A percentile compares a stretch with the other conserved stretches of the same genome.
Conservation (phyloP, 1,140 invertebrate species). For the Caenorhabditis latens region DNA sequence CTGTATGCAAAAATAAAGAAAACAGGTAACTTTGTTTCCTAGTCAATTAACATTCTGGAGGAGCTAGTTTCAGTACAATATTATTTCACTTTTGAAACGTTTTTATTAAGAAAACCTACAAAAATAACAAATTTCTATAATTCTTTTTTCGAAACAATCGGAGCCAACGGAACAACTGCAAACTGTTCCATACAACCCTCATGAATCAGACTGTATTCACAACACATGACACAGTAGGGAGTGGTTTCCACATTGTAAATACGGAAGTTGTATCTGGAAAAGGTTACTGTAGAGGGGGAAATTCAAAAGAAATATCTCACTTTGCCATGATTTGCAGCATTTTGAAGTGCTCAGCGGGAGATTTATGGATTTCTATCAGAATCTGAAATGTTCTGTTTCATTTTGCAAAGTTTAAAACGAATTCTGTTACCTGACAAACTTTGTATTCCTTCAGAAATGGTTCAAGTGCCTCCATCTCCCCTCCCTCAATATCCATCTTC, state of each 20-base stretch:
- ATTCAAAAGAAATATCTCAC: not conserved
- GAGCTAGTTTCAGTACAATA: no score
- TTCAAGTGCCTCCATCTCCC: not conserved
- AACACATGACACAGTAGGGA: not conserved
- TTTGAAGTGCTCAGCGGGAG: not conserved
- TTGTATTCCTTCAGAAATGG: not conserved
- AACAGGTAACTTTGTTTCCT: no score
- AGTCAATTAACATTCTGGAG: no score
- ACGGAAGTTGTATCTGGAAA: not conserved
- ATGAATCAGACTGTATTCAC: slow-evolving; percentile 3
- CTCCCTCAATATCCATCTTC: not conserved
- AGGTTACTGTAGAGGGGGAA: not conserved
- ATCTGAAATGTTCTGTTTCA: not conserved
- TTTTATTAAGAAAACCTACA: not conserved
- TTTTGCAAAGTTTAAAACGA: not conserved
- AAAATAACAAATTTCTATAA: not conserved
- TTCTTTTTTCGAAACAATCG: not conserved
- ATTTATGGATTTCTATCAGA: not conserved
- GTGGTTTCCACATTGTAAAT: not conserved
- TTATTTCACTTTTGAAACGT: no score
- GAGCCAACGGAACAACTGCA: not conserved
- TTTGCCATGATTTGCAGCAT: slow-evolving; percentile 5
- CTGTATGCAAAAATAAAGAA: no score
- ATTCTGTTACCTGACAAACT: not conserved
- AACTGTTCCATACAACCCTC: not conserved